phyloP scores from a whole-genome alignment of 1,140 invertebrate genomes.

The Pristionchus pacificus region DNA sequence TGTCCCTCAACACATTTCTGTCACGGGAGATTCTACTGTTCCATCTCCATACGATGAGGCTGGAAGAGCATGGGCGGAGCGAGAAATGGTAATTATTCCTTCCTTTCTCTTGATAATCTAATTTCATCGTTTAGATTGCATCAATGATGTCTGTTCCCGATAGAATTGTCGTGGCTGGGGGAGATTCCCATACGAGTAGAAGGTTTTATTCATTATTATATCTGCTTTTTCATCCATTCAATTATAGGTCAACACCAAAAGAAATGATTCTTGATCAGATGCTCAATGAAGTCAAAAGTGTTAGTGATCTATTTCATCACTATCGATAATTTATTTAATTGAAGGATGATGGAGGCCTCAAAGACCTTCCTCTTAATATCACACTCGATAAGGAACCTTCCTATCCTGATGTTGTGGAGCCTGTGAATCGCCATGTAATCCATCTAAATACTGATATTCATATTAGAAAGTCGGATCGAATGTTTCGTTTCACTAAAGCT shows the following conservation, averaged over 20 bases:
- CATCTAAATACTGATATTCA: background rate
- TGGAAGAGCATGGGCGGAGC: background rate
- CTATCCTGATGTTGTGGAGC: slow-evolving; percentile 14
- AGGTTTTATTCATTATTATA: slow-evolving; percentile 3
- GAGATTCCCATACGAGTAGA: slow-evolving; percentile 17
- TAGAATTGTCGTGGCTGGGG: slow-evolving; percentile 27
- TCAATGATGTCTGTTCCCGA: slow-evolving; percentile 33
- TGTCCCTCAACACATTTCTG: slow-evolving; percentile 31
- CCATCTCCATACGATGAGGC: background rate
- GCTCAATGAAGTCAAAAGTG: background rate
- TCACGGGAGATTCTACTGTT: slow-evolving; percentile 12
- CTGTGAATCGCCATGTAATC: background rate
- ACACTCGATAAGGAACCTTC: slow-evolving; percentile 1
- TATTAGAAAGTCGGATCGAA: too few relatives aligned
- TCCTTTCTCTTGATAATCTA: background rate
- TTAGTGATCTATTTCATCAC: background rate
- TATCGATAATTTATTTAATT: background rate
- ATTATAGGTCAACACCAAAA: background rate
- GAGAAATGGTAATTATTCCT: background rate
- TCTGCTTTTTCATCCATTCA: slow-evolving; percentile 1
- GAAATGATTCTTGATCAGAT: slow-evolving; percentile 1
- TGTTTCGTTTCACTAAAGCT: slow-evolving; percentile 1
- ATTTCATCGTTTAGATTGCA: background rate
- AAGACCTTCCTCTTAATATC: slow-evolving; percentile 1
- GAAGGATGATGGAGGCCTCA: background rate